phyloP scores from a whole-genome alignment of 1,140 invertebrate genomes.

The Spodoptera litura region DNA sequence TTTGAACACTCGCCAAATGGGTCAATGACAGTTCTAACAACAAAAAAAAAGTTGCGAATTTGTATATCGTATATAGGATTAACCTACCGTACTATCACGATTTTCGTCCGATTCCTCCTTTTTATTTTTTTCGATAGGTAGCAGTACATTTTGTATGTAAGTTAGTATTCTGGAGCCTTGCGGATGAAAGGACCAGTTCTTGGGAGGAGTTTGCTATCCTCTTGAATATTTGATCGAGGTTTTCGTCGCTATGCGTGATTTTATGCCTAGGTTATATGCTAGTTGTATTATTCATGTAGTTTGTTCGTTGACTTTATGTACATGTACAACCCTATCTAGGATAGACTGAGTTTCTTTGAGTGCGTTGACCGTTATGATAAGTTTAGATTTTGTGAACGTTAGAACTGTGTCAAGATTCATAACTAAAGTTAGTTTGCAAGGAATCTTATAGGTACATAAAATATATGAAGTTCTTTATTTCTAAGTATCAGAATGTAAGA shows the following conservation, averaged over 20 bases:
- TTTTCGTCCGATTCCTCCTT: conserved; percentile 15
- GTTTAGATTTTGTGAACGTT: too few relatives aligned
- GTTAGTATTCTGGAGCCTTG: background rate
- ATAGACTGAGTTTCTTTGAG: too few relatives aligned
- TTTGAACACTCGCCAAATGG: conserved; percentile 65
- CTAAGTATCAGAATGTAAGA: too few relatives aligned
- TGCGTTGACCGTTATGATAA: too few relatives aligned
- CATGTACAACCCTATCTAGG: too few relatives aligned
- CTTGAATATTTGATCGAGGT: conserved; percentile 12
- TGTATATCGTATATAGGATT: conserved; percentile 46
- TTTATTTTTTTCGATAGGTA: conserved; percentile 31
- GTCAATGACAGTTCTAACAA: conserved; percentile 56
- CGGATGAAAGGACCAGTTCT: conserved; percentile 2
- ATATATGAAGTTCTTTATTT: too few relatives aligned
- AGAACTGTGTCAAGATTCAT: too few relatives aligned
- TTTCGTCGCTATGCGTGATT: background rate
- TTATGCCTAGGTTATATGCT: conserved; percentile 13
- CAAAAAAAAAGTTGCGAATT: conserved; percentile 47
- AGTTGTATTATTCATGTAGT: background rate
- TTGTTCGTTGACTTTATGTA: background rate
- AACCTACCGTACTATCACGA: conserved; percentile 5
- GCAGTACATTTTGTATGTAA: conserved; percentile 15
- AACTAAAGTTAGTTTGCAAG: too few relatives aligned
- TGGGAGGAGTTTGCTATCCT: conserved; percentile 3
- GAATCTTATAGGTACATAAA: too few relatives aligned